Evolutionary conservation across 2,888 invertebrate species (phyloP).

Genomic region (Diaprepes abbreviatus): DNA sequence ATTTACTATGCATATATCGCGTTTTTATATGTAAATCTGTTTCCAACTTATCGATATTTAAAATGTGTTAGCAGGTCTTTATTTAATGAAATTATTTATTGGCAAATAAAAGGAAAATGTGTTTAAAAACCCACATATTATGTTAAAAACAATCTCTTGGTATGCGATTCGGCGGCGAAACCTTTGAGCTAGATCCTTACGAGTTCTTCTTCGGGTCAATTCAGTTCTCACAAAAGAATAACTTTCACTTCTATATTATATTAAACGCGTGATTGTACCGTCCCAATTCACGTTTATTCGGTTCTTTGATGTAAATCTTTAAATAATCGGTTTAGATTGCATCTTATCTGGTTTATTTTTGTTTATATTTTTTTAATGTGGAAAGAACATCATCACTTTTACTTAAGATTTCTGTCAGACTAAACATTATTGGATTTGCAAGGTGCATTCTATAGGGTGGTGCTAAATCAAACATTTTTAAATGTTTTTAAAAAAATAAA

Average conservation of each 20-base stretch:
- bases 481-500: too few relatives aligned
- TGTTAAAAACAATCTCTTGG: background rate
- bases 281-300: slow-evolving; percentile 41
- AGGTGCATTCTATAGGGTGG: too few relatives aligned
- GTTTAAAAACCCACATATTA: background rate
- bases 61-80: background rate
- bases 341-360: background rate
- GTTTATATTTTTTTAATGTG: background rate
- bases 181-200: slow-evolving; percentile 37
- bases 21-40: too few relatives aligned
- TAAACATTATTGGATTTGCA: background rate
- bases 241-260: slow-evolving; percentile 46
- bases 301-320: slow-evolving; percentile 5
- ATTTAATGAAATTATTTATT: background rate
- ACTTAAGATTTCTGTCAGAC: background rate
- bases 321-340: slow-evolving; percentile 17
- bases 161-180: background rate
- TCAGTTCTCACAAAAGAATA: slow-evolving; percentile 46
- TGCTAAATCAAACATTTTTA: too few relatives aligned
- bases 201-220: slow-evolving; percentile 43
- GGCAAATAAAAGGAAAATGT: background rate
- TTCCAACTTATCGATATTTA: too few relatives aligned
- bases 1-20: too few relatives aligned
- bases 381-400: background rate
- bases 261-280: slow-evolving; percentile 36